phyloP scores from a whole-genome alignment of 2,113 vertebrate genomes.

The Ciconia boyciana region DNA sequence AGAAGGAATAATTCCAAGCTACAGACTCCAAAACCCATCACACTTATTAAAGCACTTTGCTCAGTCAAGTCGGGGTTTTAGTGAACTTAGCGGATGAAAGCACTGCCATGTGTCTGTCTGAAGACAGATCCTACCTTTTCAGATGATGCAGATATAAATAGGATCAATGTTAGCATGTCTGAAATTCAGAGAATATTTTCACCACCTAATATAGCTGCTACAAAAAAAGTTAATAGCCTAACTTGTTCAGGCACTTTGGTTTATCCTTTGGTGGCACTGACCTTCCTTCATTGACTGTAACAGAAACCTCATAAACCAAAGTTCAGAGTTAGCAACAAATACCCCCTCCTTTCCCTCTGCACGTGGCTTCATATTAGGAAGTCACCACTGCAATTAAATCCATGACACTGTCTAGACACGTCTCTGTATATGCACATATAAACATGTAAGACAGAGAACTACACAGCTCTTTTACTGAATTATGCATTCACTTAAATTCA shows the following conservation, averaged over 20 bases:
- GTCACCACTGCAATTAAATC: not conserved
- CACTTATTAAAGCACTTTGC: conserved; percentile 40
- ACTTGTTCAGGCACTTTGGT: not conserved
- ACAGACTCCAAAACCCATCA: conserved; percentile 28
- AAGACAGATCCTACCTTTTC: not conserved
- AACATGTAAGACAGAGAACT: not conserved
- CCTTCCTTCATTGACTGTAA: not conserved
- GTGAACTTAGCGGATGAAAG: not conserved
- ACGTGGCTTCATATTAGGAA: not conserved
- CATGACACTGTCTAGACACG: not conserved
- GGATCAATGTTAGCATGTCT: not conserved
- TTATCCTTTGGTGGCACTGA: not conserved
- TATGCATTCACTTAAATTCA: no score
- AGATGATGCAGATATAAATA: conserved; percentile 11
- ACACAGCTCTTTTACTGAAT: not conserved
- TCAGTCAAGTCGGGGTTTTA: conserved; percentile 17
- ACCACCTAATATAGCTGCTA: conserved; percentile 7
- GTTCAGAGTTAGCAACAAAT: not conserved
- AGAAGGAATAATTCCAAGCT: conserved; percentile 50
- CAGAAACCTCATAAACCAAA: not conserved
- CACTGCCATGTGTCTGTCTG: not conserved
- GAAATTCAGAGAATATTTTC: conserved; percentile 27
- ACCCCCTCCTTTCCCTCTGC: not conserved
- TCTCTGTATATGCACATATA: fast-evolving
- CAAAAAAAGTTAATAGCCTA: not conserved